Conservation (phyloP, 2,113 vertebrate species). For the Embiotoca jacksoni region DNA sequence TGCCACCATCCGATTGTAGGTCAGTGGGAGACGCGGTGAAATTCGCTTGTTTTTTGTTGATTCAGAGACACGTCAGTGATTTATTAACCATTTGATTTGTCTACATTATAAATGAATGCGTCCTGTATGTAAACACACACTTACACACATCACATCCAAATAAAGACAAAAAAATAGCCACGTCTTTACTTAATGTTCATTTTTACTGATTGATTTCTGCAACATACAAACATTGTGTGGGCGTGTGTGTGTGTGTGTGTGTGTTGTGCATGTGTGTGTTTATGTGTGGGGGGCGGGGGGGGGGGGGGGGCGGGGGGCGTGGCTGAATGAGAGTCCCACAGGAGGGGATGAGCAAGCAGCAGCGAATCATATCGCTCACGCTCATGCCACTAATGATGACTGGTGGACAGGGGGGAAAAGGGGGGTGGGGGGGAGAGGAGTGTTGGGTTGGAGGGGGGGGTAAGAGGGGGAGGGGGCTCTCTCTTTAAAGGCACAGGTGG, state of each 20-base stretch:
- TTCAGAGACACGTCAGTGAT: no score
- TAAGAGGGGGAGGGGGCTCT: conserved; percentile 76
- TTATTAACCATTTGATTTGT: no score
- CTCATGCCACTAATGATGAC: conserved; percentile 52
- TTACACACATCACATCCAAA: neutral
- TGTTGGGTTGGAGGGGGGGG: conserved; percentile 24
- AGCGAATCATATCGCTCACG: conserved; percentile 58
- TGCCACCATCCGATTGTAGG: conserved; percentile 24
- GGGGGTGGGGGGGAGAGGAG: conserved; percentile 28
- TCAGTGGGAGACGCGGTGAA: conserved; percentile 6
- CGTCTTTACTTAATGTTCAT: conserved; percentile 70
- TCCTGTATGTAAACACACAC: neutral
- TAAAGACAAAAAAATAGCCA: conserved; percentile 33
- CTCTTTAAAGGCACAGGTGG: conserved; percentile 95
- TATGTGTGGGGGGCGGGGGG: conserved; percentile 51
- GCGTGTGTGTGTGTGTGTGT: conserved; percentile 36
- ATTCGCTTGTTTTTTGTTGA: no score
- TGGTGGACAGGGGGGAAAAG: conserved; percentile 54
- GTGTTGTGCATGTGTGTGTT: conserved; percentile 37
- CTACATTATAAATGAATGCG: no score
- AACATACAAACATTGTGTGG: conserved; percentile 84
- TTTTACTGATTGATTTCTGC: conserved; percentile 91
- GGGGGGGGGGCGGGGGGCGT: conserved; percentile 58
- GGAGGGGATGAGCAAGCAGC: conserved; percentile 64
- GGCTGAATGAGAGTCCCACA: conserved; percentile 58